Conservation (phyloP, 92 coral and sea anemone species). For the Pocillopora grandis region DNA sequence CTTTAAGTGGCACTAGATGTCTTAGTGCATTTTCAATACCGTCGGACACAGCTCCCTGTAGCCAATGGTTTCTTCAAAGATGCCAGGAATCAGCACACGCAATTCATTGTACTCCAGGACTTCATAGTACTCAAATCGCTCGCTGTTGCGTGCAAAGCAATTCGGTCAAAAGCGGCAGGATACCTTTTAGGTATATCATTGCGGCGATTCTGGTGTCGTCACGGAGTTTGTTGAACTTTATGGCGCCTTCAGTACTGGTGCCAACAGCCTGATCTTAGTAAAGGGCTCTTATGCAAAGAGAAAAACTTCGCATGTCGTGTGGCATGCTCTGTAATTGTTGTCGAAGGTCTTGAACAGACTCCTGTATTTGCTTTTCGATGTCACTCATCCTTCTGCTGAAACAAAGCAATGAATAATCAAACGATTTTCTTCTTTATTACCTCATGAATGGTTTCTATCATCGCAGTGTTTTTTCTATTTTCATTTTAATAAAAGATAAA, state of each 20-base stretch:
- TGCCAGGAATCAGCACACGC: slow-evolving; percentile 47
- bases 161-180: slow-evolving; percentile 58
- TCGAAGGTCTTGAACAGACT: background rate
- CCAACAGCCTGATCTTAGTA: slow-evolving; percentile 53
- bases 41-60: slow-evolving; percentile 39
- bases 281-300: slow-evolving; percentile 44
- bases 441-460: too few species aligned
- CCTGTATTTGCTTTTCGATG: background rate
- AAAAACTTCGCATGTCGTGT: slow-evolving; percentile 40
- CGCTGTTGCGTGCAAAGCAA: slow-evolving; percentile 47
- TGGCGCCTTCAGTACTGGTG: background rate
- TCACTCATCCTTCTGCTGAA: background rate
- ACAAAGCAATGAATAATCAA: background rate
- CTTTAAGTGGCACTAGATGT: slow-evolving; percentile 58
- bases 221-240: slow-evolving; percentile 61
- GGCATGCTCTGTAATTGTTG: slow-evolving; percentile 42
- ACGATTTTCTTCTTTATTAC: too few species aligned
- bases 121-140: slow-evolving; percentile 62
- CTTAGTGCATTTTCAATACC: slow-evolving; percentile 53
- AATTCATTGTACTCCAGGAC: slow-evolving; percentile 55
- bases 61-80: slow-evolving; percentile 46
- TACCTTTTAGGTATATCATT: slow-evolving; percentile 55
- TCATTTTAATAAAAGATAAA: too few species aligned
- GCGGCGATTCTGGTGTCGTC: slow-evolving; percentile 74
- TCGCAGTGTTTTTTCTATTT: too few species aligned